A percentile compares a stretch with the other conserved stretches of the same genome.
Conservation (phyloP, 2,797 vertebrate genomes). For the Hyperoplus lanceolatus region DNA sequence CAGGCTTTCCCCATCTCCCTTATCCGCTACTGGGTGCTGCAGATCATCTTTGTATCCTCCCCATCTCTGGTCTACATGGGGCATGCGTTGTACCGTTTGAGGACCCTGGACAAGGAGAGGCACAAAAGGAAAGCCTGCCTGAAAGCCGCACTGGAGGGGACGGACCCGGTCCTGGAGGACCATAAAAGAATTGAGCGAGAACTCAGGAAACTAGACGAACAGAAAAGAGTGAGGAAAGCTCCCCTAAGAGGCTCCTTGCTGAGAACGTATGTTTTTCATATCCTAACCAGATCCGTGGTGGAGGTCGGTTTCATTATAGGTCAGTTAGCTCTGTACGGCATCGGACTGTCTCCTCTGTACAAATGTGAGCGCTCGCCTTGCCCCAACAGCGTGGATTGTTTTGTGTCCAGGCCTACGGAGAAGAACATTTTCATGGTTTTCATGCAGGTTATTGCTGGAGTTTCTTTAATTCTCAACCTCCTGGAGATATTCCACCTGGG, state of each 20-base stretch:
- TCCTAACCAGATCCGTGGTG: conserved; percentile 92
- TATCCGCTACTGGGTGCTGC: conserved; percentile 96
- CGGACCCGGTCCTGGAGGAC: conserved; percentile 84
- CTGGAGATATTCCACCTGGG: conserved; percentile 95
- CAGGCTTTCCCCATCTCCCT: conserved; percentile 96
- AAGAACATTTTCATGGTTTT: conserved; percentile 98
- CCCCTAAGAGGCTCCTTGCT: conserved; percentile 93
- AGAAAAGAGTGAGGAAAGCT: conserved; percentile 93
- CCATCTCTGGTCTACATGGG: conserved; percentile 97
- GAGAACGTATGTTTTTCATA: conserved; percentile 94
- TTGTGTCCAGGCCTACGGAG: conserved; percentile 95
- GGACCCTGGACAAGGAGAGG: conserved; percentile 92
- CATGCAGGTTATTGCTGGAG: conserved; percentile 93
- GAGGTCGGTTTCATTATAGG: conserved; percentile 95
- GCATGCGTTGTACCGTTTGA: conserved; percentile 92
- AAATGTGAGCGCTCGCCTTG: conserved; percentile 93
- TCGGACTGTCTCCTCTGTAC: conserved; percentile 91
- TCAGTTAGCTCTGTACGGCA: conserved; percentile 93
- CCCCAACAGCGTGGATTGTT: conserved; percentile 95
- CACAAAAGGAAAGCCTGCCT: conserved; percentile 90
- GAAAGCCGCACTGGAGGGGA: conserved; percentile 89
- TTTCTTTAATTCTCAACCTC: conserved; percentile 93
- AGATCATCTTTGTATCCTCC: conserved; percentile 96
- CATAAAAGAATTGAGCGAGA: conserved; percentile 91
- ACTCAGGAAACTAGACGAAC: conserved; percentile 92